Evolutionary conservation across 2,888 invertebrate species (phyloP).

Genomic region (Arrhopalites spinosus): DNA sequence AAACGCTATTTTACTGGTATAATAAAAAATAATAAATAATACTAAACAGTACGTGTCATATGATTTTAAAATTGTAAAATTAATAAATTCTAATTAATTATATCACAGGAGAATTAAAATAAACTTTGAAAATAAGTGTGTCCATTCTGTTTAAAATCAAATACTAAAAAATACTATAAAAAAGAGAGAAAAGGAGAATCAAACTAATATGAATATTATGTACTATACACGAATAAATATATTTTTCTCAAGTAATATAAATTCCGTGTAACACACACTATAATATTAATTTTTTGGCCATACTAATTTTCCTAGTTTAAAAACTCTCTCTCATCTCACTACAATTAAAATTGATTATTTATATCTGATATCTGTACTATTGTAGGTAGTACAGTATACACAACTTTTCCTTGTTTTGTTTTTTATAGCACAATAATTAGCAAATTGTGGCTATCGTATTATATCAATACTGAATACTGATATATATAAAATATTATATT

Average conservation of each 20-base stretch:
- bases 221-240: neutral
- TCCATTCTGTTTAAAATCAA: neutral
- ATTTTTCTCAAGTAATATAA: neutral
- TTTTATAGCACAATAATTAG: too few relatives aligned
- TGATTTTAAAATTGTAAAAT: neutral
- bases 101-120: slow-evolving; percentile 9
- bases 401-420: too few relatives aligned
- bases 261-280: neutral
- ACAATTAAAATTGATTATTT: too few relatives aligned
- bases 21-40: neutral
- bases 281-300: neutral
- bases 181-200: neutral
- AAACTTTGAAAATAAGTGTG: slow-evolving; percentile 2
- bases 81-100: neutral
- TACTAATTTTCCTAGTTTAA: too few relatives aligned
- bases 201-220: neutral
- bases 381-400: too few relatives aligned
- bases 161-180: neutral
- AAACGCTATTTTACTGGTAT: neutral
- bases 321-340: too few relatives aligned
- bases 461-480: neutral
- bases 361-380: too few relatives aligned
- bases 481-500: neutral
- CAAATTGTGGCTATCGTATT: too few relatives aligned
- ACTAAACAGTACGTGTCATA: neutral